Percentiles rank a stretch among this genome's conserved stretches.
Evolutionary conservation across 1,140 invertebrate species (phyloP).

Genomic region (Melitaea cinxia): DNA sequence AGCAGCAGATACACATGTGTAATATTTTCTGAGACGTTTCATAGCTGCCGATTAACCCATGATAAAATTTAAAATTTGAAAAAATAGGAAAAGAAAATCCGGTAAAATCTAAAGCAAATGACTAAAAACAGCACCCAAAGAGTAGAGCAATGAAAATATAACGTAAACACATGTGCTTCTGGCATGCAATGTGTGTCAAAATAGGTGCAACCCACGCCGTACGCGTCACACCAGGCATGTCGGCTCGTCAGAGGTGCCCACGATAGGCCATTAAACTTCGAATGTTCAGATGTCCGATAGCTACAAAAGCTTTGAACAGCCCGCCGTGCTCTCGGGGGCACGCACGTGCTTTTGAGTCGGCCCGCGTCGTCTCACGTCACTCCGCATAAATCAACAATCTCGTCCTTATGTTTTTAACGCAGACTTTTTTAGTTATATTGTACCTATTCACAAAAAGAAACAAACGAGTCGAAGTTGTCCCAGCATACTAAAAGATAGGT

Average conservation of each 20-base stretch:
- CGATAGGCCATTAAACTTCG: constrained; percentile 68
- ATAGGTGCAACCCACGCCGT: constrained; percentile 40
- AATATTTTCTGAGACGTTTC: too few species aligned
- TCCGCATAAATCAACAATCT: constrained; percentile 67
- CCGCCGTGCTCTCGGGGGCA: constrained; percentile 59
- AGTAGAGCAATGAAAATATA: constrained; percentile 42
- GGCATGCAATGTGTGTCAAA: constrained; percentile 35
- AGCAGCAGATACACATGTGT: too few species aligned
- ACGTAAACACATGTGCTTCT: constrained; percentile 43
- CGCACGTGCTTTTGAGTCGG: constrained; percentile 70
- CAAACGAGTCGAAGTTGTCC: background rate
- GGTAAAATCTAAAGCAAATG: constrained; percentile 21
- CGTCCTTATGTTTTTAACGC: constrained; percentile 31
- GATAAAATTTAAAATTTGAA: background rate
- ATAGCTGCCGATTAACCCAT: too few species aligned
- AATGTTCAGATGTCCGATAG: constrained; percentile 71
- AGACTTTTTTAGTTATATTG: constrained; percentile 14
- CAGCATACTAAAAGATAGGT: background rate
- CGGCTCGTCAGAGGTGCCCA: constrained; percentile 45
- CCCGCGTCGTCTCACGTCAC: constrained; percentile 64
- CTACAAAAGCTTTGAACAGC: constrained; percentile 56
- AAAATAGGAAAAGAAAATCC: background rate
- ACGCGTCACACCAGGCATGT: constrained; percentile 34
- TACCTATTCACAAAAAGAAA: too few species aligned
- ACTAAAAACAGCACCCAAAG: constrained; percentile 51